Conservation (phyloP, 2,888 invertebrate species). For the Drosophila robusta region DNA sequence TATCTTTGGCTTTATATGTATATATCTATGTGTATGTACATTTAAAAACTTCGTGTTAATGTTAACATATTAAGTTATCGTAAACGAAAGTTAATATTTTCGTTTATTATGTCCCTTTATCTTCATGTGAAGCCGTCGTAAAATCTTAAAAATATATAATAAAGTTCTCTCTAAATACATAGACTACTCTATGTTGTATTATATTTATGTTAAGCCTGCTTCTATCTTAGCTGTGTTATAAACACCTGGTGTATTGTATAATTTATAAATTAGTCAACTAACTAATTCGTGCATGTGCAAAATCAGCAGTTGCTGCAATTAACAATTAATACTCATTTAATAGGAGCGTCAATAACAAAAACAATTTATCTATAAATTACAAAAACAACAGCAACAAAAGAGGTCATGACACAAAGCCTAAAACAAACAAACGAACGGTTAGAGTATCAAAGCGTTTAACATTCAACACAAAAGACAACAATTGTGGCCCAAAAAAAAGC, state of each 20-base stretch:
- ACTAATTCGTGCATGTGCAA: neutral
- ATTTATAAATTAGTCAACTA: conserved; percentile 5
- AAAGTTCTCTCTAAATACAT: too few species aligned
- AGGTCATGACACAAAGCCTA: conserved; percentile 15
- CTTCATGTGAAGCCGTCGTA: too few species aligned
- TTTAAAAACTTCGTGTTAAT: too few species aligned
- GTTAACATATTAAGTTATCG: too few species aligned
- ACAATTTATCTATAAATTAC: conserved; percentile 8
- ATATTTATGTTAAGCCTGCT: too few species aligned
- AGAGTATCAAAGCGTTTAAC: conserved; percentile 40
- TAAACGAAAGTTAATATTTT: too few species aligned
- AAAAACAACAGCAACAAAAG: conserved; percentile 8
- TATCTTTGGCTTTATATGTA: too few species aligned
- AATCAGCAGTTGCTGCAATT: neutral
- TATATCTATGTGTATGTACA: too few species aligned
- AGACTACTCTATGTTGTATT: too few species aligned
- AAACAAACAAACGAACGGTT: conserved; percentile 17
- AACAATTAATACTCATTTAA: conserved; percentile 49
- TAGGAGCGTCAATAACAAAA: conserved; percentile 7
- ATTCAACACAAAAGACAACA: conserved; percentile 32
- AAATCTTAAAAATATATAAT: too few species aligned
- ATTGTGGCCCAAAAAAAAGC: conserved; percentile 10
- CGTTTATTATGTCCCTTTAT: too few species aligned
- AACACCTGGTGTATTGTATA: neutral
- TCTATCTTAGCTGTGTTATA: too few species aligned